Evolutionary conservation across 2,888 invertebrate genomes (phyloP).

Genomic region (Chaetogeoica ovagalla): DNA sequence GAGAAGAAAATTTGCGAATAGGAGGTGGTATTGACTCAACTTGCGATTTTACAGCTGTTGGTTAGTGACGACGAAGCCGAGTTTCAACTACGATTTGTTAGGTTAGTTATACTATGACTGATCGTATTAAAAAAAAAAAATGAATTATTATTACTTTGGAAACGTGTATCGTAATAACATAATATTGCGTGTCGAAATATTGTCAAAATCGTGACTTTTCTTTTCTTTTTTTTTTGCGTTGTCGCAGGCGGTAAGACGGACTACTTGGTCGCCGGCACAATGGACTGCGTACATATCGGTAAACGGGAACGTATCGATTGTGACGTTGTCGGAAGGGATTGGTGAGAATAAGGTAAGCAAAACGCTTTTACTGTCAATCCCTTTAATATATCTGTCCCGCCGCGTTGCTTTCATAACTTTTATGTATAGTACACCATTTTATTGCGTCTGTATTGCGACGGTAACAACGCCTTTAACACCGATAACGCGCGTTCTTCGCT

Average conservation of each 20-base stretch:
- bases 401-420: background rate
- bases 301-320: slow-evolving; percentile 32
- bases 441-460: background rate
- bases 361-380: slow-evolving; percentile 6
- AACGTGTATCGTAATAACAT: no score
- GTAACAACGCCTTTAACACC: no score
- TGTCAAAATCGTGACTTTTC: slow-evolving; percentile 1
- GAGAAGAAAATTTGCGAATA: no score
- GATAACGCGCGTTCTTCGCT: background rate
- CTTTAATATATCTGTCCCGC: background rate
- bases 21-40: no score
- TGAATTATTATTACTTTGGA: no score
- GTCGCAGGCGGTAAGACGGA: slow-evolving; percentile 9
- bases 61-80: no score
- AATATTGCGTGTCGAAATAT: no score
- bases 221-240: background rate
- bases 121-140: no score
- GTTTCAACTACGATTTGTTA: no score
- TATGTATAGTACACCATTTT: background rate
- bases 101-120: no score
- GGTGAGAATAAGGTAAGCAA: slow-evolving; percentile 18
- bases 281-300: background rate
- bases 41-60: no score
- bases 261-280: background rate
- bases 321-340: slow-evolving; percentile 18